A percentile compares a stretch with the other conserved stretches of the same genome.
These are phyloP conservation scores for Sericinus montela DNA, from an alignment of 2,888 invertebrate genomes.

Conservation along the genomic window DNA sequence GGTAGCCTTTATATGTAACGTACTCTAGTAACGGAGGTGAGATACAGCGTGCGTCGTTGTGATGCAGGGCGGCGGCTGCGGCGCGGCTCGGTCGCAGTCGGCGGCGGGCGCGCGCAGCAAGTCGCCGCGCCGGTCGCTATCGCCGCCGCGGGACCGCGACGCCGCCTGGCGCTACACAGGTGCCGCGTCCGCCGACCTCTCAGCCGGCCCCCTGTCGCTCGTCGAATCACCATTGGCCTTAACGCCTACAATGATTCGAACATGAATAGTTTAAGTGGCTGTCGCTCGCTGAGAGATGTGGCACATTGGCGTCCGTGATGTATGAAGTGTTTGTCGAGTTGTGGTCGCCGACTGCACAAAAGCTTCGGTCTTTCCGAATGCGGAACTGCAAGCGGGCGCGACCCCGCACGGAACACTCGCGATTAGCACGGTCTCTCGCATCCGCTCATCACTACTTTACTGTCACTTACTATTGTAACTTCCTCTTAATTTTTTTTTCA, in stretches of 20 bases:
- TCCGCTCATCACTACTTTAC: constrained; percentile 74
- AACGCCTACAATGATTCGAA: constrained; percentile 15
- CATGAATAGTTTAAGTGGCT: no score
- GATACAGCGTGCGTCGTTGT: neutral
- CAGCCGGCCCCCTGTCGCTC: constrained; percentile 32
- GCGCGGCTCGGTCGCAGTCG: constrained; percentile 89
- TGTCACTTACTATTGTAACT: constrained; percentile 69
- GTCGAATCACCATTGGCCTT: constrained; percentile 18
- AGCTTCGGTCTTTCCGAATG: constrained; percentile 13
- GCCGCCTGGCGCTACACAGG: constrained; percentile 81
- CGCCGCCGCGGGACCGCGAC: constrained; percentile 85
- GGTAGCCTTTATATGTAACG: no score
- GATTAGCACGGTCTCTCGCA: constrained; percentile 64
- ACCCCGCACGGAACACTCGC: constrained; percentile 78
- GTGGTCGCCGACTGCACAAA: constrained; percentile 27
- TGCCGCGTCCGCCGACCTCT: constrained; percentile 52
- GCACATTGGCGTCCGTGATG: neutral
- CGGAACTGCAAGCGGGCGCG: constrained; percentile 32
- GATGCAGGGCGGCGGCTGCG: constrained; percentile 46
- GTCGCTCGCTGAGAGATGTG: no score
- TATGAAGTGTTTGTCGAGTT: neutral
- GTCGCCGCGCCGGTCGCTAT: constrained; percentile 90
- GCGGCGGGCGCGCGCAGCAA: constrained; percentile 90
- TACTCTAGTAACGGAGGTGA: no score
- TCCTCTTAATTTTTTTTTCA: constrained; percentile 66